Evolutionary conservation across 2,888 invertebrate species (phyloP).

Genomic region (Magallana nippona): DNA sequence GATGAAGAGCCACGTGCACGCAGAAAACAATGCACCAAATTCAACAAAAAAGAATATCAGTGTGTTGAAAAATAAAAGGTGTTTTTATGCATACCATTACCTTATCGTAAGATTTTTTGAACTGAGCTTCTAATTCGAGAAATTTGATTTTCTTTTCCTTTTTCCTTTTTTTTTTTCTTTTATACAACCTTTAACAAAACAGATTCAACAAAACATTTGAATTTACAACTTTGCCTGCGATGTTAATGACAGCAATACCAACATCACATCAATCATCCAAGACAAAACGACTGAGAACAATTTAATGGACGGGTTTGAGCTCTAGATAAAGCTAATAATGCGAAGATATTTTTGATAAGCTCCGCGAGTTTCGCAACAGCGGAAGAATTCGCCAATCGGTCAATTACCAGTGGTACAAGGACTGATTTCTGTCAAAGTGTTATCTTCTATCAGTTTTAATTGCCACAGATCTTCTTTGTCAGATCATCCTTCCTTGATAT

Average conservation of each 20-base stretch:
- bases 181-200: background rate
- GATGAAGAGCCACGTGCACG: background rate
- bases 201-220: constrained; percentile 13
- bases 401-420: constrained; percentile 15
- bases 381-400: constrained; percentile 6
- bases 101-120: background rate
- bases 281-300: constrained; percentile 18
- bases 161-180: background rate
- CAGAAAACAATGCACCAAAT: constrained; percentile 11
- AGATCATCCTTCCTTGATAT: background rate
- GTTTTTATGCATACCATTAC: background rate
- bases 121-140: background rate
- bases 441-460: background rate
- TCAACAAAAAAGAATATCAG: constrained; percentile 4
- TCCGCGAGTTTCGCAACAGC: background rate
- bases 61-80: background rate
- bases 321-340: constrained; percentile 26
- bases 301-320: background rate
- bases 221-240: background rate
- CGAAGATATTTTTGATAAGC: background rate
- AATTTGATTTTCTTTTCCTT: background rate
- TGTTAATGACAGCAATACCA: background rate
- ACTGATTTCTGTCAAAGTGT: constrained; percentile 14
- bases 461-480: background rate
- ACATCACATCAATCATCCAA: constrained; percentile 19